Conservation (phyloP, 2,113 vertebrate species). For the Oreochromis aureus region DNA sequence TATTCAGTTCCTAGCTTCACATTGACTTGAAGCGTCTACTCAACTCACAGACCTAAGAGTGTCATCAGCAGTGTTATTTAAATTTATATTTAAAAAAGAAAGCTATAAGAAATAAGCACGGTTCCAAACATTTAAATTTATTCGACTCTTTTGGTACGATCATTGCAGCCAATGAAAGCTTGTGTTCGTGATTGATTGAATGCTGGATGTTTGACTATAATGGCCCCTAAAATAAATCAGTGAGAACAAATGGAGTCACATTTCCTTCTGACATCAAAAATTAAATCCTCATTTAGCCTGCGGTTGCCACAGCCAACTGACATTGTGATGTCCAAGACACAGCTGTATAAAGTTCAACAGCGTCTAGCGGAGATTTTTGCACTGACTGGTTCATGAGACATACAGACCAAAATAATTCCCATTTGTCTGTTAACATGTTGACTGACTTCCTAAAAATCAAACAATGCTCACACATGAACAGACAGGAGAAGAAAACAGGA, state of each 20-base stretch:
- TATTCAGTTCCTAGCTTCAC: neutral
- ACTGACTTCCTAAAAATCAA: conserved; percentile 33
- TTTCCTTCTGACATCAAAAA: neutral
- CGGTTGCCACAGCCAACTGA: neutral
- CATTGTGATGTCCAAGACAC: conserved; percentile 18
- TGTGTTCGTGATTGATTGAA: neutral
- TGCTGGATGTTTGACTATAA: neutral
- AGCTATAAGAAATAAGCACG: neutral
- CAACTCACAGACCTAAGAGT: neutral
- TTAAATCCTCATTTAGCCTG: neutral
- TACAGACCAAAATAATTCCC: conserved; percentile 46
- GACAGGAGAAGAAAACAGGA: conserved; percentile 66
- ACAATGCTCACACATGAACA: conserved; percentile 40
- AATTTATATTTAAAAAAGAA: neutral
- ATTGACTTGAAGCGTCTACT: neutral
- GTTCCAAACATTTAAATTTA: neutral
- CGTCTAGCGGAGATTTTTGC: neutral
- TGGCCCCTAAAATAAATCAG: neutral
- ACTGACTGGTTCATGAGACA: conserved; percentile 15
- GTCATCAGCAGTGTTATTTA: neutral
- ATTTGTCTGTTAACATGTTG: conserved; percentile 25
- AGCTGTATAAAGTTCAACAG: conserved; percentile 30
- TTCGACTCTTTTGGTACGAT: neutral
- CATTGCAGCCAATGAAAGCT: neutral
- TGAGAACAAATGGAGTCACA: neutral